Base-by-base conservation (phyloP, 2,113 vertebrate species). In the Leucopternis melanops region DNA sequence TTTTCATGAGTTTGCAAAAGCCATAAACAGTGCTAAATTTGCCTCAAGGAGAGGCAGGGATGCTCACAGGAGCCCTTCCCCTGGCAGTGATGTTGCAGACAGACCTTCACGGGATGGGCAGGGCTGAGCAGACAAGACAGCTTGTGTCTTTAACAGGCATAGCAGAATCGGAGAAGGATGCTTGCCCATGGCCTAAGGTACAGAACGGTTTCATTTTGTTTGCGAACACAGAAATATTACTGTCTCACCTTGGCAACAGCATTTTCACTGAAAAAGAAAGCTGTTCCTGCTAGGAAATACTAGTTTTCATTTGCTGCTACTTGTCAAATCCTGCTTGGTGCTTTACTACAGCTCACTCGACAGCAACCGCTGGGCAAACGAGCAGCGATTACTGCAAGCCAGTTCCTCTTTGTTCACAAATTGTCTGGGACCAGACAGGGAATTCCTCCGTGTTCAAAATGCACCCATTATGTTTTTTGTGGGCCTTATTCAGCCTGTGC, bases 181-280 rank as follows among this genome's bases (percentile, higher is more conserved):
- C 82, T 34, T 80, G 54, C 49, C 85, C 58, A 2, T 58, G 38
- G 93, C 96, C 92, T 70, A 58, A 77, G 87, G 84, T 83, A 55
- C 58, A 85, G 71, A 95, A 94, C 1, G 5, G 71, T 88, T 96
- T 95, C n/a, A 91, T 94, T 94, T 92, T 92, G 62, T 92, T 89
- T 91, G 86, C 75, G 92, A 95, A 94, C 90, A 94, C 66, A 88
- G 73, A 90, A 94, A 92, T 81, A 88, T 62, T 92, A 92, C 71
- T 75, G 81, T 92, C 87, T 95, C 86, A 81, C 93, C 89, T 87
- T 92, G 78, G 81, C 78, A 97, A 87, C 88, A 79, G 78, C 59
- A 94, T 75, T 94, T 94, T 92, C 80, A 72, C 49, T 67, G 67
- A n/a, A 82, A 86, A 73, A 66, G 20, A 40, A 92, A 88, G 52